phyloP scores from a whole-genome alignment of 2,888 invertebrate species.

The Argynnis bischoffii region DNA sequence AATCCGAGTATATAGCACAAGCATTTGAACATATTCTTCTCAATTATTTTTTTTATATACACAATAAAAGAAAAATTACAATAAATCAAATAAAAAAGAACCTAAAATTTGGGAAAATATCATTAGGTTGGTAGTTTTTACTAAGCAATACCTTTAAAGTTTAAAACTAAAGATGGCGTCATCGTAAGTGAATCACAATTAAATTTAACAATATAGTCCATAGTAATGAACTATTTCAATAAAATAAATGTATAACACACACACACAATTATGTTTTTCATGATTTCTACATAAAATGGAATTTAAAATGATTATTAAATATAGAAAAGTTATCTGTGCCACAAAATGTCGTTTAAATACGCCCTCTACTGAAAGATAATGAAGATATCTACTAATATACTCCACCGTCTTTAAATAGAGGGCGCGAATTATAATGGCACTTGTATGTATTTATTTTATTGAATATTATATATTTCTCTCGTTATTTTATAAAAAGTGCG shows the following conservation, averaged over 20 bases:
- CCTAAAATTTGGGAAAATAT: slow-evolving; percentile 39
- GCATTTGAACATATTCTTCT: too few relatives aligned
- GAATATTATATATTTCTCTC: too few relatives aligned
- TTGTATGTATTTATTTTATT: too few relatives aligned
- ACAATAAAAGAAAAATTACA: too few relatives aligned
- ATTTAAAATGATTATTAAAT: slow-evolving; percentile 4
- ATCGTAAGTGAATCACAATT: background rate
- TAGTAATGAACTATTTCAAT: background rate
- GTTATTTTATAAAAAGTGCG: too few relatives aligned
- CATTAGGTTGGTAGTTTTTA: slow-evolving; percentile 13
- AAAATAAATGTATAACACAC: background rate
- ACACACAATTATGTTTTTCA: background rate
- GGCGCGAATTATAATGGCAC: too few relatives aligned
- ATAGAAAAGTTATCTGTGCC: background rate
- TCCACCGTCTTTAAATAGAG: too few relatives aligned
- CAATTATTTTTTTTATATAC: too few relatives aligned
- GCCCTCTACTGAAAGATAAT: background rate
- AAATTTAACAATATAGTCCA: background rate
- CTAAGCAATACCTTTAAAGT: slow-evolving; percentile 34
- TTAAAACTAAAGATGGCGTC: slow-evolving; percentile 51
- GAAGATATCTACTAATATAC: background rate
- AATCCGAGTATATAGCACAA: too few relatives aligned
- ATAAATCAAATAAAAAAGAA: background rate
- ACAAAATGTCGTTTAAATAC: slow-evolving; percentile 1
- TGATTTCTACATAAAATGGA: slow-evolving; percentile 1